Conservation (phyloP, 2,888 invertebrate genomes). For the Lomographa bimaculata region DNA sequence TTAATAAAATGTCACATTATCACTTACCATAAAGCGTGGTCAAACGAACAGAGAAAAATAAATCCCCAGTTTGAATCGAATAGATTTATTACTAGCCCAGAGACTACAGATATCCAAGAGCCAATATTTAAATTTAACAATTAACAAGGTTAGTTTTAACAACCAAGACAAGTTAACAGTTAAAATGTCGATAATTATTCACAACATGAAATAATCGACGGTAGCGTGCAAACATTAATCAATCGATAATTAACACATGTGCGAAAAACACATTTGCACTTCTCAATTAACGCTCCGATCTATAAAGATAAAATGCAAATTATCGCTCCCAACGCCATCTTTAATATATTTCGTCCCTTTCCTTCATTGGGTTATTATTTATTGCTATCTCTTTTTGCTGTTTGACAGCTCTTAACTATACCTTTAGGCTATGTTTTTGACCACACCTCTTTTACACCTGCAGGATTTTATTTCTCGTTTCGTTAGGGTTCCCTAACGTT, state of each 20-base stretch:
- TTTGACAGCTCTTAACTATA: conserved; percentile 32
- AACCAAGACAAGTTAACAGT: conserved; percentile 4
- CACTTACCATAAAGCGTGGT: too few relatives aligned
- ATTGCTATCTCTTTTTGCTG: conserved; percentile 32
- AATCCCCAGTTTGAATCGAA: too few relatives aligned
- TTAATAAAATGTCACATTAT: too few relatives aligned
- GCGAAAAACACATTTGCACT: conserved; percentile 61
- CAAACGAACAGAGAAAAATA: too few relatives aligned
- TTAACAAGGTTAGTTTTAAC: too few relatives aligned
- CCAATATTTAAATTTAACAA: too few relatives aligned
- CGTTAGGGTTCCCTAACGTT: conserved; percentile 7
- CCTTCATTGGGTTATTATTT: conserved; percentile 24
- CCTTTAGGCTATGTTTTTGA: conserved; percentile 34
- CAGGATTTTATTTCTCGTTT: conserved; percentile 13
- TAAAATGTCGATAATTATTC: conserved; percentile 9
- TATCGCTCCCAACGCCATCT: conserved; percentile 50
- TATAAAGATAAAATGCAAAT: conserved; percentile 68
- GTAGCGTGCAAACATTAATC: conserved; percentile 68
- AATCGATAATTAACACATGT: conserved; percentile 65
- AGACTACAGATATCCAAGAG: too few relatives aligned
- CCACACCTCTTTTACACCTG: conserved; percentile 50
- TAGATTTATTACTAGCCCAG: too few relatives aligned
- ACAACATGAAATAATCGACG: conserved; percentile 47
- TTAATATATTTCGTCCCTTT: conserved; percentile 44
- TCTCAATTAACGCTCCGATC: conserved; percentile 70